Conservation (phyloP, 2,113 vertebrate genomes). For the Dermatemys mawii region DNA sequence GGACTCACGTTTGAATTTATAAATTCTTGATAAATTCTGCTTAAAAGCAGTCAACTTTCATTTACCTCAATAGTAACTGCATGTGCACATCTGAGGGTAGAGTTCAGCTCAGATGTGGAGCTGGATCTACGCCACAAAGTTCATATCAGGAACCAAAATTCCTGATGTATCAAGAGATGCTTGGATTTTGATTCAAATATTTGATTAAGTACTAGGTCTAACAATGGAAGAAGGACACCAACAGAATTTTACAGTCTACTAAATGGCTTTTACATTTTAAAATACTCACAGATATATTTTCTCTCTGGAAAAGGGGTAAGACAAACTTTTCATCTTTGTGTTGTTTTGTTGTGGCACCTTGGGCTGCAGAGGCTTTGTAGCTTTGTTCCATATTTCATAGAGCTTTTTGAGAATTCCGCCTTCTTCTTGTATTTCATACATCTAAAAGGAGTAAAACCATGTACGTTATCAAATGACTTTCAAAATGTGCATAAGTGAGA, state of each 20-base stretch:
- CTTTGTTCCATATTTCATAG: constrained; percentile 79
- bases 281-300: constrained; percentile 94
- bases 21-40: background rate
- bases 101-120: background rate
- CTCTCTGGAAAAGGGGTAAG: constrained; percentile 93
- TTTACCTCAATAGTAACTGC: background rate
- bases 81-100: background rate
- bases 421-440: constrained; percentile 88
- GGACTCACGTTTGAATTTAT: background rate
- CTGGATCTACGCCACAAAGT: background rate
- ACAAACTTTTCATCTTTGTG: constrained; percentile 87
- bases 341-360: constrained; percentile 82
- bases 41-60: background rate
- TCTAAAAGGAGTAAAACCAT: constrained; percentile 74
- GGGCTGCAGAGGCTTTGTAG: constrained; percentile 89
- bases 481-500: background rate
- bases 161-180: background rate
- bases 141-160: background rate
- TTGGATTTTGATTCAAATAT: background rate
- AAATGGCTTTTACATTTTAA: background rate
- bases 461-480: background rate
- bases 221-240: background rate
- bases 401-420: constrained; percentile 82
- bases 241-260: background rate
- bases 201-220: background rate